These are phyloP conservation scores for Macrotus californicus DNA, from an alignment of 2,113 vertebrate species.

Conservation along the genomic window DNA sequence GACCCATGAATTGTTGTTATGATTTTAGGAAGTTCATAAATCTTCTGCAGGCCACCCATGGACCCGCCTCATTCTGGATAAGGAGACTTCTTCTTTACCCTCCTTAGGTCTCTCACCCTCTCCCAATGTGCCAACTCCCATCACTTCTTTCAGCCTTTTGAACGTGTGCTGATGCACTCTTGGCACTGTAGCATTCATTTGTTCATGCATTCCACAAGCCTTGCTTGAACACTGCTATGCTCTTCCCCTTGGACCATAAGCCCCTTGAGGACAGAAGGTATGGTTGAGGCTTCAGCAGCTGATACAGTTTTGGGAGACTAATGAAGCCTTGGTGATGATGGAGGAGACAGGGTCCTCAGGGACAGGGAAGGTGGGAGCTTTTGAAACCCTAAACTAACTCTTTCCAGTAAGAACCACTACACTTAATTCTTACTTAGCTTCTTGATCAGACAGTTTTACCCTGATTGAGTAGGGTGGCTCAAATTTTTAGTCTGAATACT, in stretches of 20 bases:
- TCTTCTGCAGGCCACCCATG: neutral
- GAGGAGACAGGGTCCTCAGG: neutral
- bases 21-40: neutral
- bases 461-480: slow-evolving; percentile 79
- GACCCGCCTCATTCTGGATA: neutral
- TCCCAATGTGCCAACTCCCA: neutral
- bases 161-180: rapidly evolving
- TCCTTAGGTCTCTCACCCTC: neutral
- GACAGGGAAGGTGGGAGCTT: neutral
- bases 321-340: neutral
- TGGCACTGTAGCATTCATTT: neutral
- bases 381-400: neutral
- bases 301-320: neutral
- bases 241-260: neutral
- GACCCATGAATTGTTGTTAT: neutral
- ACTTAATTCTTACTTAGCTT: slow-evolving; percentile 74
- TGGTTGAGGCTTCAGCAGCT: neutral
- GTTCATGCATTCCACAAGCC: neutral
- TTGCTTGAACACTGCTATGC: neutral
- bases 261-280: neutral
- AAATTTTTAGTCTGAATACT: slow-evolving; percentile 74
- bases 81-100: neutral
- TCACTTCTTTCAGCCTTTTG: neutral
- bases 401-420: neutral
- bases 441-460: slow-evolving; percentile 73